Evolutionary conservation across 2,113 vertebrate genomes (phyloP).

Genomic region (Corvus moneduloides): DNA sequence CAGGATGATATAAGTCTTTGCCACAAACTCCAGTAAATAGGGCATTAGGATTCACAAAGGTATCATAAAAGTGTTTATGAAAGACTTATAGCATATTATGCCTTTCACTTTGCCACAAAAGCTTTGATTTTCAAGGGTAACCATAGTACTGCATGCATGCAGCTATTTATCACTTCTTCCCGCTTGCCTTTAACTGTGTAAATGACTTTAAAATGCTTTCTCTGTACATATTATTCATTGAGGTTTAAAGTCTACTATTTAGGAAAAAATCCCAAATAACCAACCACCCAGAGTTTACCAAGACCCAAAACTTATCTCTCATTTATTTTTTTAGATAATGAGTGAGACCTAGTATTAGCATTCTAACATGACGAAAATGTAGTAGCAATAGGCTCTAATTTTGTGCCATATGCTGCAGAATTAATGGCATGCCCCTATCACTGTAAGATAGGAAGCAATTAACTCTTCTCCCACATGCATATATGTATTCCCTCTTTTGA

Average conservation of each 20-base stretch:
- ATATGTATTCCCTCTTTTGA: neutral
- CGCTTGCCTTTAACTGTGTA: neutral
- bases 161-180: neutral
- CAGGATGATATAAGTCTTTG: neutral
- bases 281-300: neutral
- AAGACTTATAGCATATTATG: neutral
- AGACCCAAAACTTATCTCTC: neutral
- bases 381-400: slow-evolving; percentile 8
- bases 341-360: neutral
- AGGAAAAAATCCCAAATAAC: rapidly evolving
- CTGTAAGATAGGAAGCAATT: slow-evolving; percentile 11
- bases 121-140: neutral
- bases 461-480: neutral
- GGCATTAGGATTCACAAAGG: neutral
- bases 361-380: slow-evolving; percentile 3
- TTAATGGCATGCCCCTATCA: neutral
- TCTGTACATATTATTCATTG: neutral
- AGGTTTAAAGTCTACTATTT: neutral
- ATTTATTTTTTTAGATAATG: neutral
- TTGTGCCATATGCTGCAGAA: slow-evolving; percentile 34
- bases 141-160: neutral
- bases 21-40: neutral
- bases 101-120: neutral
- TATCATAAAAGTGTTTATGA: slow-evolving; percentile 4
- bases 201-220: neutral